Base-by-base conservation (phyloP, 2,888 invertebrate genomes). In the Sisyra nigra region DNA sequence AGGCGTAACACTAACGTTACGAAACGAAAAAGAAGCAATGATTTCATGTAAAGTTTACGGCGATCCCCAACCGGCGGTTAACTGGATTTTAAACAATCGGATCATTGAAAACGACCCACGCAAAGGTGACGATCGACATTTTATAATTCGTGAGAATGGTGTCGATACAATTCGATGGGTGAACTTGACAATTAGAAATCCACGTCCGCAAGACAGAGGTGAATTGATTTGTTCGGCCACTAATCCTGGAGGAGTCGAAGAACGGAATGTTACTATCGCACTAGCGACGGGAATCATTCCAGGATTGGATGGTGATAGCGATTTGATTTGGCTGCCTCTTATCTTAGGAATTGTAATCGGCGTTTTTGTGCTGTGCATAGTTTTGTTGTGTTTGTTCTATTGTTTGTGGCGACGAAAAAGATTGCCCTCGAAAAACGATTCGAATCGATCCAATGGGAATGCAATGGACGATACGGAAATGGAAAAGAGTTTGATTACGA, bases 401-500 rank as follows among this genome's bases (percentile, higher is more conserved):
- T 76, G 70, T 54, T 74, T 71, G 52, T 74, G 73, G 48, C 65
- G 67, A 46, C 61, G 67, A 37, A 61, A 68, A 45, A 63, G 70
- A 59, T 63, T 71, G 54, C 65, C 73, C 55, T 65, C 78, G 50
- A 76, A 74, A 53, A 63, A 66, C 42, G 74, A 71, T 36, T 63
- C 69, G 41, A 69, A 69, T 41, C 67, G 74, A 0, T 70, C 76
- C 18, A 78, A 76, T 47, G 76, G 75, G 6, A 72, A 80, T 49
- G 77, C 82, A 9, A 71, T 82, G 46, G 81, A 82, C 57, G 79
- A 80, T 2, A 76, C 80, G 45, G 87, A 88, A 57, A 84, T 86
- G 69, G 85, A 86, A 57, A 87, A 88, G 60, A 82, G 84, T 48
- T 64, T 87, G 40, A 78, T 88, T 48, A 81, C 83, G 2, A 81